Conservation (phyloP, 2,888 invertebrate species). For the Synanthedon andrenaeformis region DNA sequence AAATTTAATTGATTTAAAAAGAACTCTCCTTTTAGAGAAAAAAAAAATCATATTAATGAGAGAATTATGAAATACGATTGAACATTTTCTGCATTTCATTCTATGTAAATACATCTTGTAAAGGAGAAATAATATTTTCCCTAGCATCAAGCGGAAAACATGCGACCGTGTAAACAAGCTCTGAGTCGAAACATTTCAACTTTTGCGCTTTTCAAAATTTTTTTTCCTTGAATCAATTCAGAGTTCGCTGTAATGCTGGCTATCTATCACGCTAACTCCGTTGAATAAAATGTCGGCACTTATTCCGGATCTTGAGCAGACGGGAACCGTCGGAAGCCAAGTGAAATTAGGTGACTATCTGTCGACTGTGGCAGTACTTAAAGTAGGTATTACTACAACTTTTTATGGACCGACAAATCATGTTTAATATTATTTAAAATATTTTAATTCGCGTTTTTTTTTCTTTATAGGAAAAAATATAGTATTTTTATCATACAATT, state of each 20-base stretch:
- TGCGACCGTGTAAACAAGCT: conserved; percentile 37
- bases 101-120: conserved; percentile 9
- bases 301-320: neutral
- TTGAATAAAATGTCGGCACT: neutral
- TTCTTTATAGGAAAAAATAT: no score
- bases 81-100: no score
- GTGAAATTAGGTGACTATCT: neutral
- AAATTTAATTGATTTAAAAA: no score
- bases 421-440: neutral
- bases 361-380: neutral
- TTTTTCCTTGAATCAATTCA: neutral
- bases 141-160: conserved; percentile 34
- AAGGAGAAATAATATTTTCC: conserved; percentile 34
- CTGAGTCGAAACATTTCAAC: conserved; percentile 33
- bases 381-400: neutral
- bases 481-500: no score
- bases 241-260: neutral
- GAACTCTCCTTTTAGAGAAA: no score
- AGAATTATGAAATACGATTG: no score
- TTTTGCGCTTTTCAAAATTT: conserved; percentile 16
- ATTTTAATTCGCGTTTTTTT: no score
- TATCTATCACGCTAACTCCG: neutral
- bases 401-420: neutral
- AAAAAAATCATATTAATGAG: no score
- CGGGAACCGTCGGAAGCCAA: neutral